Conservation (phyloP, 2,888 invertebrate genomes). For the Pogonocherus hispidulus region DNA sequence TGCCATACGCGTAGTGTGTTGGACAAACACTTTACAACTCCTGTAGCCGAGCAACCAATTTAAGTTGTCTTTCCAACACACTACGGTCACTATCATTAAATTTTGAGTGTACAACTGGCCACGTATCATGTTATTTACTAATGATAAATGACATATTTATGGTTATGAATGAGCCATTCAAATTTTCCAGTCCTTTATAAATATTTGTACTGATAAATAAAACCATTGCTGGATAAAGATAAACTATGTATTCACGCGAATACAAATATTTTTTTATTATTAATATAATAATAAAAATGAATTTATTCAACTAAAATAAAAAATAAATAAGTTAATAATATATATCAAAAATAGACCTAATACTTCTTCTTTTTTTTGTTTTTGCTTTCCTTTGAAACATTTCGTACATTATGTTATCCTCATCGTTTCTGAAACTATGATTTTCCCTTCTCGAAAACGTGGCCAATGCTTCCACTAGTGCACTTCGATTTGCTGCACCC, state of each 20-base stretch:
- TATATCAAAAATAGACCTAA: slow-evolving; percentile 54
- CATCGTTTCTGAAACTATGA: slow-evolving; percentile 34
- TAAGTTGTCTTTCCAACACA: too few species aligned
- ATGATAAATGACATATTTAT: too few species aligned
- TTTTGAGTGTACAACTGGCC: too few species aligned
- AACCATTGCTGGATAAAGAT: not conserved
- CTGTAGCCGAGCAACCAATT: too few species aligned
- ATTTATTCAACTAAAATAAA: not conserved
- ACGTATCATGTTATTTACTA: too few species aligned
- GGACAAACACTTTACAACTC: too few species aligned
- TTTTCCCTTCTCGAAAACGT: slow-evolving; percentile 45
- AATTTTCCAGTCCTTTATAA: too few species aligned
- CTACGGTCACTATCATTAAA: too few species aligned
- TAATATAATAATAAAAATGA: not conserved
- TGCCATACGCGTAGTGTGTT: too few species aligned
- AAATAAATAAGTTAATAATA: slow-evolving; percentile 49
- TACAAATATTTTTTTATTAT: not conserved
- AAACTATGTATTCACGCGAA: not conserved
- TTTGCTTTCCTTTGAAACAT: slow-evolving; percentile 50
- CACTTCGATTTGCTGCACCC: slow-evolving; percentile 52
- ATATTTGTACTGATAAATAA: too few species aligned
- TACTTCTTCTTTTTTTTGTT: slow-evolving; percentile 49
- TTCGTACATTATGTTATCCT: slow-evolving; percentile 50
- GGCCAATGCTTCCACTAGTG: slow-evolving; percentile 49
- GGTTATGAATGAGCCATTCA: too few species aligned